A percentile compares a stretch with the other conserved stretches of the same genome.
phyloP scores from a whole-genome alignment of 2,113 vertebrate species.

The Suricata suricatta region DNA sequence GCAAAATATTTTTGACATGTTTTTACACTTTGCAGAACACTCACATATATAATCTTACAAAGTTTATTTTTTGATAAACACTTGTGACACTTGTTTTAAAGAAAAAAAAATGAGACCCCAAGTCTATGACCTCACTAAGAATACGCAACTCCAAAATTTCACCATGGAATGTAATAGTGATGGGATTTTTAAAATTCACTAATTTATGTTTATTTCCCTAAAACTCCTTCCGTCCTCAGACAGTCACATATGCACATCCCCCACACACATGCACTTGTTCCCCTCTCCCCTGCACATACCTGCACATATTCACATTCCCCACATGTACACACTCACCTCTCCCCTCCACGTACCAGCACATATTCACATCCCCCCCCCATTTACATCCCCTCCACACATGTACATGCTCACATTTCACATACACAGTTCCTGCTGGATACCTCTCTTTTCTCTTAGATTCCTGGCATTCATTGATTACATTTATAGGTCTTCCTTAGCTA shows the following conservation, averaged over 20 bases:
- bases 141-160: not conserved
- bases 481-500: not conserved
- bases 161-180: not conserved
- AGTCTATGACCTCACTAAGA: not conserved
- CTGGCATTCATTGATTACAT: fast-evolving
- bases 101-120: not conserved
- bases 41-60: not conserved
- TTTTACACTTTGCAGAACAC: not conserved
- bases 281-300: not conserved
- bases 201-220: not conserved
- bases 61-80: not conserved
- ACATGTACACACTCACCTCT: not conserved
- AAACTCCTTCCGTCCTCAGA: not conserved
- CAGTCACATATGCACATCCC: not conserved
- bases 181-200: not conserved
- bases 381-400: not conserved
- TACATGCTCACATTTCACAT: not conserved
- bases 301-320: too few species aligned
- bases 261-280: not conserved
- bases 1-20: not conserved
- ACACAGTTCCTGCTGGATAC: not conserved
- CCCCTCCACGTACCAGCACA: fast-evolving
- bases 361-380: too few species aligned
- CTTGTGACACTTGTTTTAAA: not conserved
- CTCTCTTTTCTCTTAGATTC: not conserved